Evolutionary conservation across 2,888 invertebrate species (phyloP).

Genomic region (Rambutsinella grinnellia): DNA sequence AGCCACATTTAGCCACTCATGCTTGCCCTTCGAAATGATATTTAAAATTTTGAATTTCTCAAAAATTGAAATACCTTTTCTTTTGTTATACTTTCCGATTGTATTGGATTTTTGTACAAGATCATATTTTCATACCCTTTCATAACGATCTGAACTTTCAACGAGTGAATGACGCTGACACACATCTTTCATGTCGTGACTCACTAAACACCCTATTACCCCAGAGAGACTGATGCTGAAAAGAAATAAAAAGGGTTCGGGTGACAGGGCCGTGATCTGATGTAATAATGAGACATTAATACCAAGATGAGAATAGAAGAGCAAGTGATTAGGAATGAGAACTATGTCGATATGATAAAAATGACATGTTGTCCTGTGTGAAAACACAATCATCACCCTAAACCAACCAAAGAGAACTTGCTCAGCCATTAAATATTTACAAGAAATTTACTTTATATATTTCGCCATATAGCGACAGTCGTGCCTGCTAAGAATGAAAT

Average conservation of each 20-base stretch:
- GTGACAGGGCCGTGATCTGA: conserved; percentile 40
- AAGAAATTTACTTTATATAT: too few species aligned
- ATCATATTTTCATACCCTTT: too few species aligned
- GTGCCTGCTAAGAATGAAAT: too few species aligned
- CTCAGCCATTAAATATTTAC: neutral
- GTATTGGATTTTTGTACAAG: too few species aligned
- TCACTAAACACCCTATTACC: conserved; percentile 28
- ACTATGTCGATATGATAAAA: conserved; percentile 31
- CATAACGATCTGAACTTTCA: too few species aligned
- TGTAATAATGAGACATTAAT: neutral
- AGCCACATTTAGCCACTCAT: too few species aligned
- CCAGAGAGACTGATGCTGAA: neutral
- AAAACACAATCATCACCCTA: conserved; percentile 11
- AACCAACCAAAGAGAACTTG: neutral
- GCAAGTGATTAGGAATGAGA: neutral
- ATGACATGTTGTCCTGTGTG: conserved; percentile 21
- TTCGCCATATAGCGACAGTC: too few species aligned
- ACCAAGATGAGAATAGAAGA: neutral
- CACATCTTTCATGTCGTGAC: conserved; percentile 56
- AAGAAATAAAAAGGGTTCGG: conserved; percentile 29
- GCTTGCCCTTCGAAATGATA: too few species aligned
- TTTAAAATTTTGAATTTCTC: too few species aligned
- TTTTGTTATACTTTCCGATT: too few species aligned
- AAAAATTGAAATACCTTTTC: too few species aligned
- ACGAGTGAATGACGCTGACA: conserved; percentile 24